A percentile compares a stretch with the other conserved stretches of the same genome.
Conservation (phyloP, 2,888 invertebrate species). For the Rotaria magnacalcarata region DNA sequence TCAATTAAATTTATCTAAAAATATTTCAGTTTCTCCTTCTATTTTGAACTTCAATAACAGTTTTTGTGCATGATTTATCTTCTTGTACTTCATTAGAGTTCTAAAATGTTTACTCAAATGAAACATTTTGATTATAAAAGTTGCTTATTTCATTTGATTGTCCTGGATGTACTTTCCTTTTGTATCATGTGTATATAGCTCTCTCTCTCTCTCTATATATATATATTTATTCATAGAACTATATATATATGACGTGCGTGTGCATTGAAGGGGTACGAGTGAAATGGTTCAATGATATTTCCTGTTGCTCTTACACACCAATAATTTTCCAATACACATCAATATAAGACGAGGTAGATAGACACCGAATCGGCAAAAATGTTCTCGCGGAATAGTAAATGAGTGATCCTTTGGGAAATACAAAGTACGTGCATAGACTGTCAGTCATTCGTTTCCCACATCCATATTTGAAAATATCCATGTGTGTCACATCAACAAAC, state of each 20-base stretch:
- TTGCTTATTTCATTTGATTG: not conserved
- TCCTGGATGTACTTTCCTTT: not conserved
- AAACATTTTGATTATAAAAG: not conserved
- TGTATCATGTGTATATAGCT: not conserved
- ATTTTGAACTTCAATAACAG: not conserved
- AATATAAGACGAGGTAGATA: not conserved
- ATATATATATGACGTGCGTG: not conserved
- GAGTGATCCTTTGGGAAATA: slow-evolving; percentile 1
- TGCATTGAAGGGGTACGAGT: not conserved
- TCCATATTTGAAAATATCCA: slow-evolving; percentile 4
- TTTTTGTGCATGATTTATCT: not conserved
- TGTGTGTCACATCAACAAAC: not conserved
- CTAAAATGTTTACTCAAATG: not conserved
- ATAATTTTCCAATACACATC: not conserved
- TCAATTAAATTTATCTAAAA: not conserved
- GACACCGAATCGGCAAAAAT: not conserved
- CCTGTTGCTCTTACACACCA: not conserved
- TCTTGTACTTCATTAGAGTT: not conserved
- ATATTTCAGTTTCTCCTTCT: not conserved
- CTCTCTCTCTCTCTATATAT: not conserved
- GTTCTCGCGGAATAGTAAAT: not conserved
- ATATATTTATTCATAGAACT: too few relatives aligned
- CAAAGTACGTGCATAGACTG: not conserved
- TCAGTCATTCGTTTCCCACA: not conserved
- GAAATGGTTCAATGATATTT: not conserved